Base-by-base conservation (phyloP, 1,140 invertebrate genomes). In the Matsumurasca onukii region DNA sequence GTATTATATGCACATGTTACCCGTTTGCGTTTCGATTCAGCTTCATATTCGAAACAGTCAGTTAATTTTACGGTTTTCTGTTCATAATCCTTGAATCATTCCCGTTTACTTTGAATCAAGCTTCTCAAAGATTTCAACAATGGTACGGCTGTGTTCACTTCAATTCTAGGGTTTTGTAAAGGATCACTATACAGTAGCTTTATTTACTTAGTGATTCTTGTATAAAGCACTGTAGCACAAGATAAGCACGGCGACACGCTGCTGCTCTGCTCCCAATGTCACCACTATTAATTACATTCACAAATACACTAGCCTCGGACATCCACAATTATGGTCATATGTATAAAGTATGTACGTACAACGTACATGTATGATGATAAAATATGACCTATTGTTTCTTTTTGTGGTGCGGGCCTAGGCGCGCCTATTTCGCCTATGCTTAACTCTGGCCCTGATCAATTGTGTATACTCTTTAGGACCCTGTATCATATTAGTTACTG, bases 51-150 rank as follows among this genome's bases (percentile, higher is more conserved):
- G n/a, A n/a, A n/a, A n/a, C n/a, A n/a, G n/a, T n/a, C 34, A 66
- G 29, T n/a, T 65, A 24, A 49, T 3, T 48, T 48, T 48, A 66
- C 13, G 15, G 27, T 27, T 25, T 48, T 25, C 49, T 66, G 49
- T 27, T 66, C 39, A 66, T 39, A 39, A 9, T 39, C 34, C 17
- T 39, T 17, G 34, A 39, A 39, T 9, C 34, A 9, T 39, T 39
- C 17, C 34, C 34, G 34, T 39, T 9, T 39, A 39, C 34, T 39
- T 39, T 48, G 63, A 49, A 22, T 48, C 22, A 25, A 22, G n/a
- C 22, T 49, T 49, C 29, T 66, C 63, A 66, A 66, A 49, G 63
- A 66, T 48, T 48, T 39, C 13, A 45, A n/a, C 39, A 66, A 66
- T 48, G 39, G 30, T 48, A 29, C 0, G 22, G 25, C 29, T 48